Evolutionary conservation across 2,113 vertebrate genomes (phyloP), one percentile per base, ranked within the genome.

Genomic region (Regulus satrapa): DNA sequence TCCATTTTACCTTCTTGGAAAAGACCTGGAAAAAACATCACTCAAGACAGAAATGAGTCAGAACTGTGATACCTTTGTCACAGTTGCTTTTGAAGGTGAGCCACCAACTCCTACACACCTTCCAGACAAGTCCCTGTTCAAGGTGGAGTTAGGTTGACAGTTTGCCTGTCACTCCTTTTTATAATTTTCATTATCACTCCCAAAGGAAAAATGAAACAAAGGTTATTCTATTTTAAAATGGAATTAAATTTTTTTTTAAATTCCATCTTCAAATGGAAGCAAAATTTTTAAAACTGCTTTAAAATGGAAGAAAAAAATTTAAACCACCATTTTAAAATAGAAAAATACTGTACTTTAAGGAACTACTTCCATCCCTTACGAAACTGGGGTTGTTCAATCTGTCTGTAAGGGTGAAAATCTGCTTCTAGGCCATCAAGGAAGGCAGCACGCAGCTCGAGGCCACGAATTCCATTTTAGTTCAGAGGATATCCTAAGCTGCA

Each of bases 101-200:
- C 56, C n/a, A 69, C 55, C 34, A 69, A 69, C 55, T 69, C 79
- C 26, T 8, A 79, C 25, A 23, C 28, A 19, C 21, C 36, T 43
- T 43, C 58, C 21, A 69, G 12, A 66, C 58, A 74, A 8, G 5
- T 4, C 46, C 31, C 23, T 3, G 0, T 0, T 28, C 14, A 62
- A 38, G 9, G 14, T 0, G 4, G 31, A 71, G 23, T 28, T 52
- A 10, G 26, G 21, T 2, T 58, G 51, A 88, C 66, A 83, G 45
- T 29, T n/a, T 13, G 41, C 72, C 76, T 69, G 24, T 16, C 59
- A 77, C 21, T 3, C 40, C 29, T 49, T 41, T 9, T 32, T 54
- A 84, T 5, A 4, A 13, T 19, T 63, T 63, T 23, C 25, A 31
- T 68, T 52, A 59, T 23, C 14, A 4, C 11, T 67, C 69, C 76